These are phyloP conservation scores for Microdon myrmicae DNA, from an alignment of 2,888 invertebrate species.

Conservation along the genomic window DNA sequence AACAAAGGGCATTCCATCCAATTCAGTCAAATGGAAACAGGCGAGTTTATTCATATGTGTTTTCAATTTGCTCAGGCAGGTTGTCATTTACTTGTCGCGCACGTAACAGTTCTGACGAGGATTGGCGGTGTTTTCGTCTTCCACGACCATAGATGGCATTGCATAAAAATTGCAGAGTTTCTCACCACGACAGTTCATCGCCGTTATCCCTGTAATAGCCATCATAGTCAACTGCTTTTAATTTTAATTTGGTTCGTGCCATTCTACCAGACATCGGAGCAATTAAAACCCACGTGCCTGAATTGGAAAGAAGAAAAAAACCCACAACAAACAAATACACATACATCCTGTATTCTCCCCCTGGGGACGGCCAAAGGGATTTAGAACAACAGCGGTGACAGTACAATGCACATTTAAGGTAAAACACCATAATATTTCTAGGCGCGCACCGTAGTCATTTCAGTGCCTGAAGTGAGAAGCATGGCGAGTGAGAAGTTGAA, in stretches of 20 bases:
- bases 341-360: slow-evolving; percentile 21
- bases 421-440: slow-evolving; percentile 39
- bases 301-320: slow-evolving; percentile 4
- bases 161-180: slow-evolving; percentile 17
- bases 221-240: slow-evolving; percentile 6
- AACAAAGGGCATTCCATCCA: slow-evolving; percentile 13
- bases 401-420: slow-evolving; percentile 40
- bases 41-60: not conserved
- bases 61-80: not conserved
- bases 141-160: slow-evolving; percentile 17
- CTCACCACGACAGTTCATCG: slow-evolving; percentile 17
- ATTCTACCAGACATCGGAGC: slow-evolving; percentile 27
- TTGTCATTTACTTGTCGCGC: slow-evolving; percentile 3
- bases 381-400: slow-evolving; percentile 28
- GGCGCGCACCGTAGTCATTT: slow-evolving; percentile 32
- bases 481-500: slow-evolving; percentile 38
- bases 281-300: slow-evolving; percentile 15
- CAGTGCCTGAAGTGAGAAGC: slow-evolving; percentile 39
- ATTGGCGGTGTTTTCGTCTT: not conserved
- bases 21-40: slow-evolving; percentile 27
- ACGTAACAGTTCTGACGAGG: slow-evolving; percentile 9
- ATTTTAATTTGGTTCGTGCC: slow-evolving; percentile 32
- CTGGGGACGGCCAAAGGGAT: slow-evolving; percentile 25
- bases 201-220: slow-evolving; percentile 25
- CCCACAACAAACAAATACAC: too few relatives aligned